phyloP scores from a whole-genome alignment of 2,797 vertebrate species.

The Oceanodroma leucorhoa region DNA sequence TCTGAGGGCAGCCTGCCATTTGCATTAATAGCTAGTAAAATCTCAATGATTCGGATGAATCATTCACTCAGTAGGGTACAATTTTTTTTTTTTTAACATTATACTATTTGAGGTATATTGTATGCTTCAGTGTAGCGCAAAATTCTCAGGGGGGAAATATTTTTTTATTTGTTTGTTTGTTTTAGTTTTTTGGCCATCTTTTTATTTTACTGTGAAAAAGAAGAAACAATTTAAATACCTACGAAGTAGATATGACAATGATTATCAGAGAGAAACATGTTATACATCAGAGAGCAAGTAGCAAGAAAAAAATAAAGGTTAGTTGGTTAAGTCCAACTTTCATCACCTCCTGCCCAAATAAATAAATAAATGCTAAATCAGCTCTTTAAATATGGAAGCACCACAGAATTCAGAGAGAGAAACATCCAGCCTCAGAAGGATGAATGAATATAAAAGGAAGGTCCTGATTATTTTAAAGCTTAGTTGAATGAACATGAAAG shows the following conservation, averaged over 20 bases:
- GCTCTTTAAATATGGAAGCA: neutral
- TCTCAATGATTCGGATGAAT: neutral
- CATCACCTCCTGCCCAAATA: neutral
- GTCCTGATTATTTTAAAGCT: neutral
- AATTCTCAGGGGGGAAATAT: neutral
- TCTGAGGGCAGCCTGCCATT: neutral
- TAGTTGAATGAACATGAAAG: neutral
- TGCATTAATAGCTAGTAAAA: neutral
- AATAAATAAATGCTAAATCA: conserved; percentile 9
- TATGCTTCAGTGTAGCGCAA: neutral
- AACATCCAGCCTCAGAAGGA: conserved; percentile 37
- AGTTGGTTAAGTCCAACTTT: neutral
- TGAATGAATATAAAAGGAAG: neutral
- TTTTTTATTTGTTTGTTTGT: neutral
- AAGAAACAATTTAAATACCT: neutral
- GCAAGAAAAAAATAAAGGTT: neutral
- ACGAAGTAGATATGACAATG: neutral
- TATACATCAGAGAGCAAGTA: neutral
- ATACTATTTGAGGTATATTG: neutral
- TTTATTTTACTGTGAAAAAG: neutral
- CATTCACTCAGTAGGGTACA: neutral
- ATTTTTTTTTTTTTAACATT: too few relatives aligned
- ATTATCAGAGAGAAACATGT: neutral
- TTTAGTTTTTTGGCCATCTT: neutral
- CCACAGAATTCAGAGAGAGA: neutral